These are phyloP conservation scores for Myiothlypis coronata DNA, from an alignment of 2,797 vertebrate species.

Conservation along the genomic window DNA sequence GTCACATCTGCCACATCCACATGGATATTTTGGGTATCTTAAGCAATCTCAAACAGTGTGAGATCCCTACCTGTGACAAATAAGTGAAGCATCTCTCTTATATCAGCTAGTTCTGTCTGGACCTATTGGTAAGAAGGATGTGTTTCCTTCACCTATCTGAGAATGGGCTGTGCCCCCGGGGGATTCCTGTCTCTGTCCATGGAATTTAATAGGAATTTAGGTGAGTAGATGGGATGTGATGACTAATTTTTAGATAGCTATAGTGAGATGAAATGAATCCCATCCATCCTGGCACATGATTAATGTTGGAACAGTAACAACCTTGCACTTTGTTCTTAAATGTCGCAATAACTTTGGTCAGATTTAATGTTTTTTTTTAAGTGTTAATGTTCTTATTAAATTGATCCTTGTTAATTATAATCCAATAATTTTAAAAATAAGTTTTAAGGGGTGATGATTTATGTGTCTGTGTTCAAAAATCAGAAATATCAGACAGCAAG, in stretches of 20 bases:
- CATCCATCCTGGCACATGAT: not conserved
- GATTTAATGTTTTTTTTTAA: conserved; percentile 16
- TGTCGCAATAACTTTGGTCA: conserved; percentile 12
- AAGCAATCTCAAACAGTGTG: not conserved
- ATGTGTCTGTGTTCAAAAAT: conserved; percentile 2
- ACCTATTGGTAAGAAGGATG: not conserved
- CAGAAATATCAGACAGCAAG: conserved; percentile 2
- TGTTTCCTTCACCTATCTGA: not conserved
- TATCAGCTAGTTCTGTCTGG: not conserved
- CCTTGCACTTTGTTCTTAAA: conserved; percentile 35
- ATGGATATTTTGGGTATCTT: not conserved
- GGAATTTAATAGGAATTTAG: conserved; percentile 8
- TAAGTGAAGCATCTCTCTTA: not conserved
- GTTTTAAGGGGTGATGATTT: not conserved
- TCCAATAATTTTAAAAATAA: conserved; percentile 32
- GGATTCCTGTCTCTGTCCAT: not conserved
- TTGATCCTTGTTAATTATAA: conserved; percentile 40
- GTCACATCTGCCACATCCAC: not conserved
- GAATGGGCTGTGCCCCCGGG: not conserved
- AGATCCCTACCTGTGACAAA: not conserved
- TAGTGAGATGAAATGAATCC: not conserved
- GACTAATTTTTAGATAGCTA: conserved; percentile 4
- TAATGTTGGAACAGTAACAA: conserved; percentile 37
- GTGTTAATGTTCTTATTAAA: not conserved
- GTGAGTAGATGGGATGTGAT: not conserved